Base-by-base conservation (phyloP, 2,797 vertebrate species). In the Acestrorhynchus altus region DNA sequence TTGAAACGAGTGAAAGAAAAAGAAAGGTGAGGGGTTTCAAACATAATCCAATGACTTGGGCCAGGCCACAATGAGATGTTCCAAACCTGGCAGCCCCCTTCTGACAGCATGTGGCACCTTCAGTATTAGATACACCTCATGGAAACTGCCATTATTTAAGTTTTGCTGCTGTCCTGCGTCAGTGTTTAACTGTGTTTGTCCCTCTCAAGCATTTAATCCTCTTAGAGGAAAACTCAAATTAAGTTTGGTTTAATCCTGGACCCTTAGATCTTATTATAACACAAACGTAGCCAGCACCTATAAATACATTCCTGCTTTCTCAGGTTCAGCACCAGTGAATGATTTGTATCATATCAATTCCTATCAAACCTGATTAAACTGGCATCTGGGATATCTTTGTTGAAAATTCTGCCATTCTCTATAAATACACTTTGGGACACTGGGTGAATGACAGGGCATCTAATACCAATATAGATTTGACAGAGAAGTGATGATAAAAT, bases 171-270 rank as follows among this genome's bases (percentile, higher is more conserved):
- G 24, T 61, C 20, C 56, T 70, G 35, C 57, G 18, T 69, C 56
- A 63, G 20, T 42, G 10, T 63, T 70, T 70, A 46, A 4, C 12
- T 35, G 49, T 24, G 49, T 24, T 56, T 44, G 47, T 80, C 54
- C 42, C 16, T 70, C 16, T 39, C 60, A 28, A 31, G 40, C 9
- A 52, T 77, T 44, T 73, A 69, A 78, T 35, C 63, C 26, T 78
- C 57, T 80, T 69, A 83, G 39, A 66, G 15, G 15, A 46, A 66
- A 54, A 60, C 61, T 77, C 20, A 67, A 31, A 20, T 47, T 47
- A 67, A 71, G 49, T 68, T 56, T 67, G 24, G 24, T 54, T 13
- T 35, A 51, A 70, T 52, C 42, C 40, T 24, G 6, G 28, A 28
- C 15, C 63, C n/a, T 72, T 35, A 31, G 10, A 64, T 26, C 46